These are phyloP conservation scores for Littorina saxatilis DNA, from an alignment of 1,140 invertebrate genomes.

Conservation along the genomic window DNA sequence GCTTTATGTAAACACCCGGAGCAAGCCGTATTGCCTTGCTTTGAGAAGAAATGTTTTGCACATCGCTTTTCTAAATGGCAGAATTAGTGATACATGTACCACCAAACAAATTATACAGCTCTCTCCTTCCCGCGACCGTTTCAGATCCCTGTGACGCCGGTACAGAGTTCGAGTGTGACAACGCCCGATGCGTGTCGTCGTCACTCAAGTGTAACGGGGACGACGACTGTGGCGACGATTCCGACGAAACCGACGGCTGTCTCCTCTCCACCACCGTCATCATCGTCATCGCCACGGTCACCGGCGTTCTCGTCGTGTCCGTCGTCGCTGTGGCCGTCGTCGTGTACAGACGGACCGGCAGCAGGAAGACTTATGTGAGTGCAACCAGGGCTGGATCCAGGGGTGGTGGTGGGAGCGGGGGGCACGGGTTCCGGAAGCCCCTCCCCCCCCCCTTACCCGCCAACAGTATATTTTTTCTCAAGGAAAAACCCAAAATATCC, in stretches of 20 bases:
- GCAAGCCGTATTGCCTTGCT: too few species aligned
- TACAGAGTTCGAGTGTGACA: slow-evolving; percentile 30
- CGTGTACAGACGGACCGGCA: background rate
- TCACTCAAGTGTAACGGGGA: slow-evolving; percentile 24
- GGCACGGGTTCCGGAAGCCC: too few species aligned
- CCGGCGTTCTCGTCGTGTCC: background rate
- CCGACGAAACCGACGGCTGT: slow-evolving; percentile 35
- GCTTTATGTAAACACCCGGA: too few species aligned
- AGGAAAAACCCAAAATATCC: too few species aligned
- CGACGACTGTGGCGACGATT: slow-evolving; percentile 35
- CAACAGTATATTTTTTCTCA: too few species aligned
- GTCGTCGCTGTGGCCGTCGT: slow-evolving; percentile 2
- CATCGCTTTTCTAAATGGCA: too few species aligned
- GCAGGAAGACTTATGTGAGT: background rate
- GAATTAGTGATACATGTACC: too few species aligned
- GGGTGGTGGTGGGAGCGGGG: background rate
- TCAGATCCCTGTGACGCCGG: slow-evolving; percentile 30
- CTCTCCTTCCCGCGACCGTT: too few species aligned
- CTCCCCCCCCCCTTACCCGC: too few species aligned
- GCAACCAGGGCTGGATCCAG: background rate
- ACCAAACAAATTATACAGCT: too few species aligned
- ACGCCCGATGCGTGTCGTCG: slow-evolving; percentile 5
- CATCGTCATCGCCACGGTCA: background rate
- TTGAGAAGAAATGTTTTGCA: too few species aligned
- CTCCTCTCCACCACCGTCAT: slow-evolving; percentile 17